phyloP scores from a whole-genome alignment of 1,140 invertebrate genomes.

The Phymorhynchus buccinoides region DNA sequence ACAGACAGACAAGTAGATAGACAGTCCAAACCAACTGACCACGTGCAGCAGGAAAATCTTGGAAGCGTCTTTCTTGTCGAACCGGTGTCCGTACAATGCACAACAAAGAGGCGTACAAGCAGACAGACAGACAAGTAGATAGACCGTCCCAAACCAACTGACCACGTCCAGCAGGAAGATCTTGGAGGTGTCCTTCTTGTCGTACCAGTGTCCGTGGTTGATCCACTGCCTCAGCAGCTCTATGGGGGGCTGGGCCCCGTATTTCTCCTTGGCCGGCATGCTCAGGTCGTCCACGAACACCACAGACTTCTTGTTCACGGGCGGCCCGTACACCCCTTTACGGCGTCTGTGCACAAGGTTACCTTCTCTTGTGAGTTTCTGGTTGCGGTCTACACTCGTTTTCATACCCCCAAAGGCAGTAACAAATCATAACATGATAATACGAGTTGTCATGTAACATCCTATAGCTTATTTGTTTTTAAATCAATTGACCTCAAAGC shows the following conservation, averaged over 20 bases:
- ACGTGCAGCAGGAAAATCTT: slow-evolving; percentile 72
- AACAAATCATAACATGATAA: too few relatives aligned
- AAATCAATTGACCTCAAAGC: too few relatives aligned
- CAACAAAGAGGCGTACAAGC: background rate
- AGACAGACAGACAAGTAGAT: background rate
- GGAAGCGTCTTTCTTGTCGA: slow-evolving; percentile 73
- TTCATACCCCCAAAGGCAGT: too few relatives aligned
- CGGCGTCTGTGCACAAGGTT: slow-evolving; percentile 71
- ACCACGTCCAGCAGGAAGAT: slow-evolving; percentile 76
- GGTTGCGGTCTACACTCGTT: too few relatives aligned
- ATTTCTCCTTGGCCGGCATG: slow-evolving; percentile 75
- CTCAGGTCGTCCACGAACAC: slow-evolving; percentile 75
- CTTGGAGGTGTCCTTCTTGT: slow-evolving; percentile 73
- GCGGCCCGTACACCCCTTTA: slow-evolving; percentile 74
- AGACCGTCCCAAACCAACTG: slow-evolving; percentile 64
- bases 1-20: background rate
- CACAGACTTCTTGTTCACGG: slow-evolving; percentile 73
- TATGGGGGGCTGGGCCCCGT: slow-evolving; percentile 74
- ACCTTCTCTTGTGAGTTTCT: too few relatives aligned
- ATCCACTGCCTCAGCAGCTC: slow-evolving; percentile 74
- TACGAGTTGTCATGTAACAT: too few relatives aligned
- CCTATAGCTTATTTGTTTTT: too few relatives aligned
- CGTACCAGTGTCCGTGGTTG: slow-evolving; percentile 74
- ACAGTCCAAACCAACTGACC: slow-evolving; percentile 76
- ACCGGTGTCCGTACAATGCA: slow-evolving; percentile 67